Evolutionary conservation across 2,113 vertebrate species (phyloP).

Genomic region (Cyprinodon brontotheroides): DNA sequence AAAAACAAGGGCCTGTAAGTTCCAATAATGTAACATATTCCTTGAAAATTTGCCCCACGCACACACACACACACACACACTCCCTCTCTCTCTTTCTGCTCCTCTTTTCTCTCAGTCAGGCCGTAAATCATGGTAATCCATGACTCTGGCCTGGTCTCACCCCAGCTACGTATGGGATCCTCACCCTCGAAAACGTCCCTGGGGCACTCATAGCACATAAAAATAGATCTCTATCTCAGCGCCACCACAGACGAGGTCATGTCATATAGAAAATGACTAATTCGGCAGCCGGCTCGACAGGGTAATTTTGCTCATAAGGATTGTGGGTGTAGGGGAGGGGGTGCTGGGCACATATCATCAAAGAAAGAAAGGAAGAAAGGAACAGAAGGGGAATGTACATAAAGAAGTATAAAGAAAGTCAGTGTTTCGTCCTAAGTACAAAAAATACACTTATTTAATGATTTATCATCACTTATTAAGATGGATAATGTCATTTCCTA

Average conservation of each 20-base stretch:
- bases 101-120: constrained; percentile 43
- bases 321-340: constrained; percentile 55
- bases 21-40: too few relatives aligned
- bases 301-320: constrained; percentile 76
- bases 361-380: constrained; percentile 49
- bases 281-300: constrained; percentile 67
- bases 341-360: constrained; percentile 52
- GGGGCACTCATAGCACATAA: constrained; percentile 73
- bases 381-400: constrained; percentile 44
- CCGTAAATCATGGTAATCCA: constrained; percentile 79
- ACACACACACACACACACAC: too few relatives aligned
- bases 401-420: constrained; percentile 46
- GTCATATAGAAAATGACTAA: constrained; percentile 79
- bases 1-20: too few relatives aligned
- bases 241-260: constrained; percentile 74
- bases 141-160: constrained; percentile 75
- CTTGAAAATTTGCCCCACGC: too few relatives aligned
- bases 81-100: constrained; percentile 10
- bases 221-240: constrained; percentile 78
- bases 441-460: constrained; percentile 70
- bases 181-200: constrained; percentile 68
- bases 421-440: constrained; percentile 70
- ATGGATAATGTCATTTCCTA: constrained; percentile 45
- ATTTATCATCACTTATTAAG: constrained; percentile 73
- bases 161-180: constrained; percentile 73